phyloP scores from a whole-genome alignment of 1,140 invertebrate species.

The Oncopodura yosiiana region DNA sequence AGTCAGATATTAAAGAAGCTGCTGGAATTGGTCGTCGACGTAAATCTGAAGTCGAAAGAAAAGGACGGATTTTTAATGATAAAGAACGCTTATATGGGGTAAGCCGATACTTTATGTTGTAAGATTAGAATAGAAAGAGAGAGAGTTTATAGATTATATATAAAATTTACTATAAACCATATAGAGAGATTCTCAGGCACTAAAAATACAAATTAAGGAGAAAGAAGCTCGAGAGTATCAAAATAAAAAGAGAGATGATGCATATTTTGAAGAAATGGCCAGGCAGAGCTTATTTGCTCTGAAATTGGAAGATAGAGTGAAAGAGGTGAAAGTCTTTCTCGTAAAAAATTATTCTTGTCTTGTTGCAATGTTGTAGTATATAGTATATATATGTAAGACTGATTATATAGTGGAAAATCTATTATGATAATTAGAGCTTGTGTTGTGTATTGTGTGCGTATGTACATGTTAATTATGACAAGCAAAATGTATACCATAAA shows the following conservation, averaged over 20 bases:
- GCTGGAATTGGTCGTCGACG: constrained; percentile 61
- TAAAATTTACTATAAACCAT: no score
- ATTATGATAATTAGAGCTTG: no score
- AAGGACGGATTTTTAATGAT: constrained; percentile 71
- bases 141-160: no score
- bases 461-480: no score
- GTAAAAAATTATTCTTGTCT: no score
- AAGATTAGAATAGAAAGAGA: no score
- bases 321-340: no score
- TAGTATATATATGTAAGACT: no score
- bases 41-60: constrained; percentile 64
- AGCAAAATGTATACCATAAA: no score
- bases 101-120: constrained; percentile 30
- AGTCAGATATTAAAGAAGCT: constrained; percentile 65
- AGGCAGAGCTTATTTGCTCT: constrained; percentile 52
- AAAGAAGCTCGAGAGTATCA: constrained; percentile 51
- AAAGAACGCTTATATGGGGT: constrained; percentile 67
- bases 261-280: constrained; percentile 44
- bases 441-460: no score
- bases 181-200: constrained; percentile 62
- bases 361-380: no score
- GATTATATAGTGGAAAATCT: no score
- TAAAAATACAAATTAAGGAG: constrained; percentile 68
- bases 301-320: constrained; percentile 50
- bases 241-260: constrained; percentile 51